Base-by-base conservation (phyloP, 1,140 invertebrate genomes). In the Microplitis mediator region DNA sequence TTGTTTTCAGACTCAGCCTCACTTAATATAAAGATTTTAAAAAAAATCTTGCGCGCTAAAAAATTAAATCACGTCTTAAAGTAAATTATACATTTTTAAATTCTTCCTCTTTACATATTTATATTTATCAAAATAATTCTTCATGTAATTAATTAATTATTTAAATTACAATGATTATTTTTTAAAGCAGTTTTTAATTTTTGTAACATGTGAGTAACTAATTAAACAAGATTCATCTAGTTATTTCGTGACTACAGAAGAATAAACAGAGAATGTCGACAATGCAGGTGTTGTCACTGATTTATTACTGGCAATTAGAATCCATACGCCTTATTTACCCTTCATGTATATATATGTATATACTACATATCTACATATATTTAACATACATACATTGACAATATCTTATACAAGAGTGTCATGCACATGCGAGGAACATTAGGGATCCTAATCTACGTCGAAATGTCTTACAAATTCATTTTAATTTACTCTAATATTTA, bases 291-390 rank as follows among this genome's bases (percentile, higher is more conserved):
- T 84, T 85, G 85, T 85, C 83, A 81, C 80, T 85, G 84, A 86
- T 86, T 86, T 86, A 86, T 83, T 81, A 75, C 68, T 68, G 81
- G 84, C 81, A 86, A 86, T 86, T 86, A 86, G 83, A 85, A 85
- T 85, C 82, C 56, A 79, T 76, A 80, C 81, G 63, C 82, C 81
- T 84, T 84, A 85, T 84, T 84, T 81, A 83, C 80, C 65, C 80
- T 75, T 78, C 4, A 34, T 16, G 9, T 66, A 51, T 54, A 64
- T 45, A 11, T 23, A 5, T 36, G 36, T 39, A 61, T 23, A 61
- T 34, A 32, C 16, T 13, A 16, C 9, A 39, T 45, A 45, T 45
- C 11, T 45, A 45, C 39, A 45, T 11, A 45, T 11, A 45, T 3
- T 23, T 23, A 23, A 6, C 11, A 45, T 11, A 9, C 39, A 9